Conservation (phyloP, 2,888 invertebrate species). For the Mayetiola destructor region DNA sequence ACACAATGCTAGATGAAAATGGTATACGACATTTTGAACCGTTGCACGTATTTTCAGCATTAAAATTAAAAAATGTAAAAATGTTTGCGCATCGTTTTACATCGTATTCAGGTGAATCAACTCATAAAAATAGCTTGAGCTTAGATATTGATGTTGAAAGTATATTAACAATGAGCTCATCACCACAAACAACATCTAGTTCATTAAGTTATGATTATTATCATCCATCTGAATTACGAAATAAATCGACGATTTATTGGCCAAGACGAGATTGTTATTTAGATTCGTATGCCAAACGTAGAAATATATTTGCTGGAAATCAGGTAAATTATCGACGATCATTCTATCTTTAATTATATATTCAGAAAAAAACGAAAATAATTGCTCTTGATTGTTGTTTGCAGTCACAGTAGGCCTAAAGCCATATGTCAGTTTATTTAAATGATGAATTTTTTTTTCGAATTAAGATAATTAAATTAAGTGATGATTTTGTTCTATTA, state of each 20-base stretch:
- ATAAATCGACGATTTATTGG: not conserved
- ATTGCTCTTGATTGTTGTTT: too few species aligned
- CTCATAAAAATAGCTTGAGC: slow-evolving; percentile 28
- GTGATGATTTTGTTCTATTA: too few species aligned
- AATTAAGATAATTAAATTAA: too few species aligned
- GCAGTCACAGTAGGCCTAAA: too few species aligned
- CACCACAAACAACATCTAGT: slow-evolving; percentile 6
- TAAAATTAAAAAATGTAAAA: slow-evolving; percentile 51
- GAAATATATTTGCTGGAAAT: not conserved
- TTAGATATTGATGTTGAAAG: slow-evolving; percentile 14
- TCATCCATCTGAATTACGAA: not conserved
- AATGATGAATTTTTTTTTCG: too few species aligned
- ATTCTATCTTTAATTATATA: not conserved
- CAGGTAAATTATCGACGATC: slow-evolving; percentile 3
- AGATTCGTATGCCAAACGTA: not conserved
- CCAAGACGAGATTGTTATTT: not conserved
- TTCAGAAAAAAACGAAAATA: too few species aligned
- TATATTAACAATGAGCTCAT: not conserved
- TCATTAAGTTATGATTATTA: slow-evolving; percentile 6
- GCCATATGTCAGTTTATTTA: too few species aligned
- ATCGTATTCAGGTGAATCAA: slow-evolving; percentile 48
- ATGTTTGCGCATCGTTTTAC: slow-evolving; percentile 46
- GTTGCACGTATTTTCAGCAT: slow-evolving; percentile 54
- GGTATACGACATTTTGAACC: slow-evolving; percentile 65
- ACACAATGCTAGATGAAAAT: slow-evolving; percentile 60